Percentiles rank a stretch among this genome's conserved stretches.
Evolutionary conservation across 2,113 vertebrate genomes (phyloP).

Genomic region (Lepidothrix coronata): DNA sequence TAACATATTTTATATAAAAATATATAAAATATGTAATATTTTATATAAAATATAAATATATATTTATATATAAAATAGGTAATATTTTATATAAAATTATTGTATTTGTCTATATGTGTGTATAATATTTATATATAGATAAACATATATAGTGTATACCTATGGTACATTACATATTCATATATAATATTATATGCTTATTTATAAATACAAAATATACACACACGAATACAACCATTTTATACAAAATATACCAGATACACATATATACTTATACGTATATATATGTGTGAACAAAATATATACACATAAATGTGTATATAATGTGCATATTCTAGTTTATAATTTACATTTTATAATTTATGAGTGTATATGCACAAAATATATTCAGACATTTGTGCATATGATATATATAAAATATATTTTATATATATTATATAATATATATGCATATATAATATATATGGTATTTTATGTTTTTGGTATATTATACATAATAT

Average conservation of each 20-base stretch:
- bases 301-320: background rate
- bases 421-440: too few relatives aligned
- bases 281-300: background rate
- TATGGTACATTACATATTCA: too few relatives aligned
- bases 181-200: too few relatives aligned
- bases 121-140: background rate
- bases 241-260: background rate
- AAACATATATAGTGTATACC: too few relatives aligned
- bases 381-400: background rate
- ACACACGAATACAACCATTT: background rate
- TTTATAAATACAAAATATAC: too few relatives aligned
- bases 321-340: background rate
- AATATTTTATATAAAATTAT: too few relatives aligned
- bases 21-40: too few relatives aligned
- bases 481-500: background rate
- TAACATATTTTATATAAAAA: too few relatives aligned
- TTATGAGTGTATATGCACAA: background rate
- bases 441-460: background rate
- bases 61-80: too few relatives aligned
- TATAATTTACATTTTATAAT: background rate
- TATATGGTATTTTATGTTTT: background rate
- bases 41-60: too few relatives aligned
- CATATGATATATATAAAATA: too few relatives aligned
- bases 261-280: background rate
- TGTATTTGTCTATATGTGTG: too few relatives aligned